Conservation (phyloP, 2,888 invertebrate genomes). For the Watsonalla binaria region DNA sequence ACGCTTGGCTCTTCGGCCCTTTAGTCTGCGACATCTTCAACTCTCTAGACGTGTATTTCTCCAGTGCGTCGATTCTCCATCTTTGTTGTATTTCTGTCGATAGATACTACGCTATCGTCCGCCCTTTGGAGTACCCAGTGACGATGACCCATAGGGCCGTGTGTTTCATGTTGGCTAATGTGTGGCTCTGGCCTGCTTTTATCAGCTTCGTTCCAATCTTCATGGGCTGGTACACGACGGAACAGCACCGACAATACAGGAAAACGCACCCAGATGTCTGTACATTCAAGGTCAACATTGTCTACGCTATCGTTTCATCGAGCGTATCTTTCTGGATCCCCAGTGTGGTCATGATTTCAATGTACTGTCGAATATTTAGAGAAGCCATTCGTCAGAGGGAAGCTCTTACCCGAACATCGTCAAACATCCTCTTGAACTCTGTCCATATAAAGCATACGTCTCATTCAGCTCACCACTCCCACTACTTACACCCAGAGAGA, state of each 20-base stretch:
- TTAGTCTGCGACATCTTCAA: conserved; percentile 97
- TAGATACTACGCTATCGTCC: conserved; percentile 93
- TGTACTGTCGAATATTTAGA: conserved; percentile 91
- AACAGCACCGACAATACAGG: conserved; percentile 83
- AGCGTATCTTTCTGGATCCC: conserved; percentile 96
- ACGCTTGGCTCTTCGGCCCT: conserved; percentile 93
- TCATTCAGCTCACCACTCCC: conserved; percentile 82
- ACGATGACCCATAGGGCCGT: conserved; percentile 93
- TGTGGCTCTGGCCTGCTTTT: conserved; percentile 94
- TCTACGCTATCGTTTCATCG: conserved; percentile 92
- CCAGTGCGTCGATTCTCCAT: conserved; percentile 94
- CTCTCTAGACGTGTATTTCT: conserved; percentile 95
- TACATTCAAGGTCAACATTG: conserved; percentile 90
- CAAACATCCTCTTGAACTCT: conserved; percentile 90
- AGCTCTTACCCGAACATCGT: conserved; percentile 90
- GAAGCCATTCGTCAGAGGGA: conserved; percentile 91
- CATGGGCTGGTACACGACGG: conserved; percentile 96
- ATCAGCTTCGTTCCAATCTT: conserved; percentile 97
- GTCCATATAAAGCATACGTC: conserved; percentile 90
- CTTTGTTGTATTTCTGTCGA: conserved; percentile 97
- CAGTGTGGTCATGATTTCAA: conserved; percentile 93
- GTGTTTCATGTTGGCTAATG: conserved; percentile 90
- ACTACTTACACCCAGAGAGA: conserved; percentile 67
- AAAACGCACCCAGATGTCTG: conserved; percentile 85
- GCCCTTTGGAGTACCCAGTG: conserved; percentile 93